Base-by-base conservation (phyloP, 2,888 invertebrate genomes). In the Eupeodes luniger region DNA sequence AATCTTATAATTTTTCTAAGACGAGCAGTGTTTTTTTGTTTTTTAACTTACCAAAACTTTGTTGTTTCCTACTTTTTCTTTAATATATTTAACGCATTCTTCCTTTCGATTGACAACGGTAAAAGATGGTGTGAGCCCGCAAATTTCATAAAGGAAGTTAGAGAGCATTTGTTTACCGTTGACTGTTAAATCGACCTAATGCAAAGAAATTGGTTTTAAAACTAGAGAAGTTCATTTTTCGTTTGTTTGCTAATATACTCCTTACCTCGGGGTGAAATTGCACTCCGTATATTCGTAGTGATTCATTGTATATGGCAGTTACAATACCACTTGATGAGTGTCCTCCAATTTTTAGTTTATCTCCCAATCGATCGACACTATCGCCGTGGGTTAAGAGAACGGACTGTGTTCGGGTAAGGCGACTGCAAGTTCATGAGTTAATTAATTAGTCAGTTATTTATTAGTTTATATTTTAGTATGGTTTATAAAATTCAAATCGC, bases 301-400 rank as follows among this genome's bases (percentile, higher is more conserved):
- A 97, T 92, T 99, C 98, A 94, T 98, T 98, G 91, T 97, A 97
- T 91, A 99, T 97, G 80, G 97, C 99, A 12, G 98, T 96, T 90
- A 98, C 95, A 92, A 98, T 96, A 90, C 96, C 96, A 91, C 96
- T 96, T 57, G 95, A 94, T 61, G 98, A 98, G 92, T 96, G 96
- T 55, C 98, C 99, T 80, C 98, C 96, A 27, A 97, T 95, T 91
- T 97, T 96, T 94, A 99, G 98, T 90, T 96, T 95, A 67, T 98
- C 97, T 47, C 99, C 99, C 40, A 99, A 96, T 92, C 97, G 97
- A 91, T 98, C 97, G 88, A 99, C 96, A 92, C 98, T 98, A 94
- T 99, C 99, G 36, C 99, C 99, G 94, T 99, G 99, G 0, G 99
- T 99, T 90, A 99, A 94, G 64, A 99, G 94, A 70, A 99, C 99